Evolutionary conservation across 2,113 vertebrate species (phyloP).

Genomic region (Muscicapa adusta): DNA sequence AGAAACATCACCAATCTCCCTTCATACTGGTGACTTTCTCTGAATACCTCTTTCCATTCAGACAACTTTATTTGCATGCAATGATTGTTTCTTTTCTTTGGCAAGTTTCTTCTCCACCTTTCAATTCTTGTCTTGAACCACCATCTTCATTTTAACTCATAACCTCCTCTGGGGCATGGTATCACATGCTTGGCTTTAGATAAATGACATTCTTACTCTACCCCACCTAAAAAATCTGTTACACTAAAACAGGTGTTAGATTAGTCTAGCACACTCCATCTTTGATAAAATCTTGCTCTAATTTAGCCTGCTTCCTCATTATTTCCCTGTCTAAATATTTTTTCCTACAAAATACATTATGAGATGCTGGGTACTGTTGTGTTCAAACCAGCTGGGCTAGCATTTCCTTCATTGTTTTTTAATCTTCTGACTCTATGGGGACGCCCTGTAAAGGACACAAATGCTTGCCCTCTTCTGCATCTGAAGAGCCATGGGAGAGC

Average conservation of each 20-base stretch:
- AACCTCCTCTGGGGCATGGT: not conserved
- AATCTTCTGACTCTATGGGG: not conserved
- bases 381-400: not conserved
- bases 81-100: not conserved
- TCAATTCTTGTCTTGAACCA: not conserved
- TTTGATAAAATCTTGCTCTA: constrained; percentile 38
- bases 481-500: not conserved
- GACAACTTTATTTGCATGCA: not conserved
- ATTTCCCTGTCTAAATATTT: constrained; percentile 27
- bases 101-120: not conserved
- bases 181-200: not conserved
- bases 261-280: constrained; percentile 17
- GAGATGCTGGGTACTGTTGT: not conserved
- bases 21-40: not conserved
- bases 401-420: not conserved
- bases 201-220: not conserved
- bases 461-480: not conserved
- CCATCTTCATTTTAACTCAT: not conserved
- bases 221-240: constrained; percentile 18
- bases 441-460: not conserved
- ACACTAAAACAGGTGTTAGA: not conserved
- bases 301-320: constrained; percentile 45
- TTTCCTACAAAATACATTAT: not conserved
- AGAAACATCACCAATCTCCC: not conserved
- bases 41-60: not conserved